Percentiles rank a stretch among this genome's conserved stretches.
phyloP scores from a whole-genome alignment of 2,888 invertebrate species.

The Rhagonycha fulva region DNA sequence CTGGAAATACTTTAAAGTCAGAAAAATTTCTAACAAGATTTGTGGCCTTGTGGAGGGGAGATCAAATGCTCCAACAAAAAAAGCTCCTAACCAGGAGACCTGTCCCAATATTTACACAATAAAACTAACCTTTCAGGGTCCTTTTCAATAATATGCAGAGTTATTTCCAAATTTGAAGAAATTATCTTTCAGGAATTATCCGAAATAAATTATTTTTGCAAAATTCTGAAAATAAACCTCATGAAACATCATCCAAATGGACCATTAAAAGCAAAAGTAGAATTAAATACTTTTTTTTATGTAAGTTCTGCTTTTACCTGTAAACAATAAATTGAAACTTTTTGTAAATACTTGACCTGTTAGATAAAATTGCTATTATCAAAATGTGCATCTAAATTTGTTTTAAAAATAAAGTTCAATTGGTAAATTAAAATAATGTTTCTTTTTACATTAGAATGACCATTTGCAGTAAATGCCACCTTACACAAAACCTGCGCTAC shows the following conservation, averaged over 20 bases:
- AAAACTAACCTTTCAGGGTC: no score
- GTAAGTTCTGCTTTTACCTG: neutral
- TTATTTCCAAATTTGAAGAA: no score
- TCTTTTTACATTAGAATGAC: neutral
- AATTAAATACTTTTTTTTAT: neutral
- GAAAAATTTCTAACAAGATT: neutral
- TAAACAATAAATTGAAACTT: no score
- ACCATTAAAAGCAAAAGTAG: neutral
- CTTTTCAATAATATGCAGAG: no score
- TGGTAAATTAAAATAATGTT: slow-evolving; percentile 13
- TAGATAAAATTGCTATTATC: neutral
- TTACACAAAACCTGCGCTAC: slow-evolving; percentile 16
- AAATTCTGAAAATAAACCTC: no score
- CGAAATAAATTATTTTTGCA: neutral
- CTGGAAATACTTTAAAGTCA: neutral
- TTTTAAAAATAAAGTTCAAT: neutral
- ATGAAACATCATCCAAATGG: neutral
- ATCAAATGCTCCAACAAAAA: neutral
- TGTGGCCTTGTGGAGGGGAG: neutral
- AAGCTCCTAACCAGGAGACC: no score
- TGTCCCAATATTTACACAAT: no score
- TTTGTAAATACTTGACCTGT: neutral
- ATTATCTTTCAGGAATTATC: neutral
- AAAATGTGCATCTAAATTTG: neutral
- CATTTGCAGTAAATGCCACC: slow-evolving; percentile 14